Conservation (phyloP, 2,888 invertebrate species). For the Nineta flava region DNA sequence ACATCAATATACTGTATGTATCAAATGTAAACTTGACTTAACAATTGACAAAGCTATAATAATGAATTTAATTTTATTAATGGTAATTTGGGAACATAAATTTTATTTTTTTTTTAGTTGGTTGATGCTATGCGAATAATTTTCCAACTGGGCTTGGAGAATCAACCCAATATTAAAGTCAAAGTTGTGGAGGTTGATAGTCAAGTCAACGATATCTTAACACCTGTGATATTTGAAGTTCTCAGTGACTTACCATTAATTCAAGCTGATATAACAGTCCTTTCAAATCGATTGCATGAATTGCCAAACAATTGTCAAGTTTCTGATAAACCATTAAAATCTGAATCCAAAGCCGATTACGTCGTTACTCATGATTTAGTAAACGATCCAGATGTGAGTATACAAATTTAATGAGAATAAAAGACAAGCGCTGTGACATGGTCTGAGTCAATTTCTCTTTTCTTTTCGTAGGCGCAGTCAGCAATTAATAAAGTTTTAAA, state of each 20-base stretch:
- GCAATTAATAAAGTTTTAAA: conserved; percentile 29
- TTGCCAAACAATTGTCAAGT: conserved; percentile 36
- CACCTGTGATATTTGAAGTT: conserved; percentile 37
- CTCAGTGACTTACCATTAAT: conserved; percentile 52
- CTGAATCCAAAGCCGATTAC: conserved; percentile 18
- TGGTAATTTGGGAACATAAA: no score
- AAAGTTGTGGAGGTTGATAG: conserved; percentile 28
- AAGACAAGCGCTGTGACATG: background rate
- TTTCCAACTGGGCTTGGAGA: conserved; percentile 60
- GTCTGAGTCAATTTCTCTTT: background rate
- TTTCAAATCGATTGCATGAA: conserved; percentile 33
- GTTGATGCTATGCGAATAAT: conserved; percentile 33
- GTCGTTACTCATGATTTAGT: conserved; percentile 26
- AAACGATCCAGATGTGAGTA: conserved; percentile 29
- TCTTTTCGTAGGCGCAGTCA: conserved; percentile 22
- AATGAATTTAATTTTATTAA: no score
- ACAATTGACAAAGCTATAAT: no score
- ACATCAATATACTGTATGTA: background rate
- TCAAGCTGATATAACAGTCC: conserved; percentile 45
- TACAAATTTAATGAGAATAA: background rate
- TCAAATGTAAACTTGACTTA: no score
- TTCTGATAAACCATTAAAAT: conserved; percentile 40
- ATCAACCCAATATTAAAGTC: conserved; percentile 42
- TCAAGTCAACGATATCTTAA: conserved; percentile 29
- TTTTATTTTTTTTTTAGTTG: no score